A percentile compares a stretch with the other conserved stretches of the same genome.
phyloP scores from a whole-genome alignment of 2,797 vertebrate species.

The Esox masquinongy region DNA sequence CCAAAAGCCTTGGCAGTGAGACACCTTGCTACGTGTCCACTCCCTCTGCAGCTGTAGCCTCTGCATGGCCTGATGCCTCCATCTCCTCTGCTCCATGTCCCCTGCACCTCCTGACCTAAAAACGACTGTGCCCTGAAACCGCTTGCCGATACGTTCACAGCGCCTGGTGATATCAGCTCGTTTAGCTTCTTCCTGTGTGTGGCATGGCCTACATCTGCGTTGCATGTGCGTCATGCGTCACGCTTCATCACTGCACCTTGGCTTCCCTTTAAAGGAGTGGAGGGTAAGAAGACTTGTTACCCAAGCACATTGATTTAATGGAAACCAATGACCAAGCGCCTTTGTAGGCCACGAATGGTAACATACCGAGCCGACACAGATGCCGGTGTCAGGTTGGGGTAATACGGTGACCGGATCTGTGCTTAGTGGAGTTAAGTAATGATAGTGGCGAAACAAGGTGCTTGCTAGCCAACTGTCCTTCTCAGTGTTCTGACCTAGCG shows the following conservation, averaged over 20 bases:
- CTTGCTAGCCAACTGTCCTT: neutral
- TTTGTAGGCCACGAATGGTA: constrained; percentile 13
- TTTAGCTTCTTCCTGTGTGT: neutral
- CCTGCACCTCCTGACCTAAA: constrained; percentile 57
- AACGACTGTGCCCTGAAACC: constrained; percentile 25
- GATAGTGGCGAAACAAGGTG: neutral
- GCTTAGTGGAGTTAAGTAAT: neutral
- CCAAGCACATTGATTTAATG: constrained; percentile 25
- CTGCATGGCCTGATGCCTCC: constrained; percentile 26
- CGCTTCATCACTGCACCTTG: neutral
- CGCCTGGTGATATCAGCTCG: constrained; percentile 11
- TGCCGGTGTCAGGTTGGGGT: neutral
- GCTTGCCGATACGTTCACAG: constrained; percentile 31
- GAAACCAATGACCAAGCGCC: constrained; percentile 30
- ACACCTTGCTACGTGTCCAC: neutral
- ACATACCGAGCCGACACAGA: constrained; percentile 24
- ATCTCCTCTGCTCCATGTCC: constrained; percentile 39
- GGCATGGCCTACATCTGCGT: constrained; percentile 13
- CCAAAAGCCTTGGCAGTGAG: too few relatives aligned
- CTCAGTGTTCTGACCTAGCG: constrained; percentile 28
- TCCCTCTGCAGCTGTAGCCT: neutral
- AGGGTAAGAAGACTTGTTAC: constrained; percentile 18
- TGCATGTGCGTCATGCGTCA: constrained; percentile 6
- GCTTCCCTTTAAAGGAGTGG: neutral
- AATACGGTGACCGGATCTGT: neutral